phyloP scores from a whole-genome alignment of 2,113 vertebrate species.

The Xiphophorus maculatus region DNA sequence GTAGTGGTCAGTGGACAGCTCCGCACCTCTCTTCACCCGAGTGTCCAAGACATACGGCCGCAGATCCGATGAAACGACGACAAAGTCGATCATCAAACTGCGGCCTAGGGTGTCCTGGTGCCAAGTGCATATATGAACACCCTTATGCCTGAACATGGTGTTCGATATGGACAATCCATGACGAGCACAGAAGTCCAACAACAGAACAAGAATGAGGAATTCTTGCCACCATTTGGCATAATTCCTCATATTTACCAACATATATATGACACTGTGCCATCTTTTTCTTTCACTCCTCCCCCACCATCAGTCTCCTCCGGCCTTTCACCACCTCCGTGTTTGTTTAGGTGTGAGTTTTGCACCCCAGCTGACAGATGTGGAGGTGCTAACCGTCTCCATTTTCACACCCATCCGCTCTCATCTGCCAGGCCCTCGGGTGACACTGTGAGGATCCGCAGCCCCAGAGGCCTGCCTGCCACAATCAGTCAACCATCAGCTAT shows the following conservation, averaged over 20 bases:
- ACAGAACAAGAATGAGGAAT: too few species aligned
- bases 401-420: constrained; percentile 42
- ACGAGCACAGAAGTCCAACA: too few species aligned
- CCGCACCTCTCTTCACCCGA: too few species aligned
- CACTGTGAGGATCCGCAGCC: background rate
- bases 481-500: constrained; percentile 22
- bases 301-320: background rate
- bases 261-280: background rate
- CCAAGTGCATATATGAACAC: too few species aligned
- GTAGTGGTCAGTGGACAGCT: too few species aligned
- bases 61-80: too few species aligned
- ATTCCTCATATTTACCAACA: background rate
- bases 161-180: too few species aligned
- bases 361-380: constrained; percentile 40
- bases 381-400: constrained; percentile 40
- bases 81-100: too few species aligned
- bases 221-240: too few species aligned
- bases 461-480: constrained; percentile 21
- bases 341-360: constrained; percentile 23
- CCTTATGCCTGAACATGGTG: too few species aligned
- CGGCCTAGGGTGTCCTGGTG: too few species aligned
- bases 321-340: constrained; percentile 17
- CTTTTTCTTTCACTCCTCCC: background rate
- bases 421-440: constrained; percentile 8
- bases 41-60: too few species aligned